These are phyloP conservation scores for Drepana arcuata DNA, from an alignment of 1,140 invertebrate species.

Conservation along the genomic window DNA sequence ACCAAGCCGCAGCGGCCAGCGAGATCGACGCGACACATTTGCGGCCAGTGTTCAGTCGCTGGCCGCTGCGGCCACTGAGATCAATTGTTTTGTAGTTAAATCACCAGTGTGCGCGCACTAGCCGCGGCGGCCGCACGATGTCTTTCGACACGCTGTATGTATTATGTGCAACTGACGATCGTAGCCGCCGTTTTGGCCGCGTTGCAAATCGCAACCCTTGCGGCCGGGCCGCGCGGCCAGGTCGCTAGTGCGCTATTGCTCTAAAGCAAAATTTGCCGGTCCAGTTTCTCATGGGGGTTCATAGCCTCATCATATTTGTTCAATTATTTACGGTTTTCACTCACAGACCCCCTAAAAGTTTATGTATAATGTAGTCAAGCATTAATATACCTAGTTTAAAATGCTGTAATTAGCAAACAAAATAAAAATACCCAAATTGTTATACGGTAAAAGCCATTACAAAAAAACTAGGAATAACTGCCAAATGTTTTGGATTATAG, in stretches of 20 bases:
- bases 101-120: slow-evolving; percentile 8
- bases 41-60: slow-evolving; percentile 11
- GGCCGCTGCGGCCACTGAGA: slow-evolving; percentile 6
- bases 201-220: slow-evolving; percentile 1
- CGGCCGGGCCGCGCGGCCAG: slow-evolving; percentile 3
- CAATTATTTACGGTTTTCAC: no score
- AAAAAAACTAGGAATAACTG: no score
- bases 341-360: no score
- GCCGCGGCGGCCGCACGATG: slow-evolving; percentile 1
- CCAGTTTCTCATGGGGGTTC: no score
- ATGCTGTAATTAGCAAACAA: no score
- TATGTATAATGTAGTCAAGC: no score
- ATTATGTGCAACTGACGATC: background rate
- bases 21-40: slow-evolving; percentile 12
- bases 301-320: no score
- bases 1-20: slow-evolving; percentile 13
- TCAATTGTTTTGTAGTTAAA: slow-evolving; percentile 7
- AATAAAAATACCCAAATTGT: no score
- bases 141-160: background rate
- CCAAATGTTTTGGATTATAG: no score
- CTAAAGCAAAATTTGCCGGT: no score
- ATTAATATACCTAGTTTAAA: no score
- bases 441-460: no score
- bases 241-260: slow-evolving; percentile 11
- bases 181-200: slow-evolving; percentile 5